Evolutionary conservation across 2,888 invertebrate genomes (phyloP).

Genomic region (Ornithoptera alexandrae): DNA sequence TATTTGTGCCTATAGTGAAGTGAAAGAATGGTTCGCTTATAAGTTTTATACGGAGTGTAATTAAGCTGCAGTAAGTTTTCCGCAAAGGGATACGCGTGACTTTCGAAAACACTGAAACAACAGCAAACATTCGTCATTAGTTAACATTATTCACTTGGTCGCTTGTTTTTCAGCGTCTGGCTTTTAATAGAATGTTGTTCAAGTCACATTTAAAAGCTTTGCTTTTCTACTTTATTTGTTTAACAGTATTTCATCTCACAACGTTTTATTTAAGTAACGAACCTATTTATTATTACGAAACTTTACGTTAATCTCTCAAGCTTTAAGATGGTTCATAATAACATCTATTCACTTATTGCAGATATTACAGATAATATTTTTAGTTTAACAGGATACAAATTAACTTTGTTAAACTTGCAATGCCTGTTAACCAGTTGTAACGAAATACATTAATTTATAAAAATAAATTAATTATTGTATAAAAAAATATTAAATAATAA

Average conservation of each 20-base stretch:
- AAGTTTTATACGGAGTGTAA: constrained; percentile 61
- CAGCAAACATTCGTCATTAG: constrained; percentile 67
- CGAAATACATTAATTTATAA: no score
- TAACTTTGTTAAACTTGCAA: no score
- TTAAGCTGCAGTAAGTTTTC: constrained; percentile 59
- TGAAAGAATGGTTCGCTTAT: constrained; percentile 44
- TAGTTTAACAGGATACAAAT: no score
- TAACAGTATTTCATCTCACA: background rate
- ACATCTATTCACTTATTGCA: no score
- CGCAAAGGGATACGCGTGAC: constrained; percentile 42
- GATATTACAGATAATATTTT: no score
- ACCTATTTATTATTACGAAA: no score
- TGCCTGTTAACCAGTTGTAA: no score
- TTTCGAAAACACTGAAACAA: constrained; percentile 57
- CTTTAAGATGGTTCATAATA: no score
- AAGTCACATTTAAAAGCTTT: constrained; percentile 30
- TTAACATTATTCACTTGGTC: constrained; percentile 63
- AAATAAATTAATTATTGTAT: no score
- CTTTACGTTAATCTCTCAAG: no score
- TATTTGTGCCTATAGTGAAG: constrained; percentile 31
- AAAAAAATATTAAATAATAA: no score
- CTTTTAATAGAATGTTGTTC: constrained; percentile 53
- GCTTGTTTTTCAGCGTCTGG: constrained; percentile 64
- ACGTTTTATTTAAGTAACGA: background rate
- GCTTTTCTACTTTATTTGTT: constrained; percentile 9